phyloP scores from a whole-genome alignment of 2,797 vertebrate species.

The Lates japonicus region DNA sequence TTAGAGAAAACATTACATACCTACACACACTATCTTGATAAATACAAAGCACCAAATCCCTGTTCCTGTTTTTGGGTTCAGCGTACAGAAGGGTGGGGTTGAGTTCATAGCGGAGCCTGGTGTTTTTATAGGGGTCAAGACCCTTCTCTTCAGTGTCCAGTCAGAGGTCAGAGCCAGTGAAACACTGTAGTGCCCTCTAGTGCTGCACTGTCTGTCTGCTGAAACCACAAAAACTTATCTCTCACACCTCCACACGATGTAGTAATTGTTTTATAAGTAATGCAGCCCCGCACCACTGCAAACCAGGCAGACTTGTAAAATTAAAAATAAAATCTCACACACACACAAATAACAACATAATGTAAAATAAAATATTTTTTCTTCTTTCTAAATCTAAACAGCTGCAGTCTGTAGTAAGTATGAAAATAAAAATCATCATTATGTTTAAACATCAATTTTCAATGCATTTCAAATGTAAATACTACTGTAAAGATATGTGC shows the following conservation, averaged over 20 bases:
- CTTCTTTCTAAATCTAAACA: background rate
- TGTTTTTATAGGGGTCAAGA: constrained; percentile 79
- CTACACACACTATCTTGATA: constrained; percentile 80
- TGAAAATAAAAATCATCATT: background rate
- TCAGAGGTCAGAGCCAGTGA: constrained; percentile 87
- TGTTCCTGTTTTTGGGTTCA: constrained; percentile 74
- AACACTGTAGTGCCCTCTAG: constrained; percentile 96
- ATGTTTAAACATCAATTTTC: background rate
- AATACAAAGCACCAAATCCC: constrained; percentile 76
- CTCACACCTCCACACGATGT: constrained; percentile 9
- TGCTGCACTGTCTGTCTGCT: constrained; percentile 76
- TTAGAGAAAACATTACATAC: constrained; percentile 87
- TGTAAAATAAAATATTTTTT: background rate
- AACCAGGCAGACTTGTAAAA: background rate
- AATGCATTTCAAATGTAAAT: constrained; percentile 49
- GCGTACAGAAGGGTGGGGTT: constrained; percentile 57
- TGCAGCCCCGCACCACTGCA: background rate
- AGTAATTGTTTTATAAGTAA: background rate
- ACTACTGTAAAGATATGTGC: constrained; percentile 44
- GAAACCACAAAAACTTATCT: constrained; percentile 33
- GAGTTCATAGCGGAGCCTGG: constrained; percentile 48
- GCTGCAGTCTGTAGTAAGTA: background rate
- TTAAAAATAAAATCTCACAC: background rate
- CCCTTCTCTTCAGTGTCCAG: constrained; percentile 76
- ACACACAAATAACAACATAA: background rate